Evolutionary conservation across 1,140 invertebrate species (phyloP), one percentile per base, ranked within the genome.

Genomic region (Melitaea cinxia): DNA sequence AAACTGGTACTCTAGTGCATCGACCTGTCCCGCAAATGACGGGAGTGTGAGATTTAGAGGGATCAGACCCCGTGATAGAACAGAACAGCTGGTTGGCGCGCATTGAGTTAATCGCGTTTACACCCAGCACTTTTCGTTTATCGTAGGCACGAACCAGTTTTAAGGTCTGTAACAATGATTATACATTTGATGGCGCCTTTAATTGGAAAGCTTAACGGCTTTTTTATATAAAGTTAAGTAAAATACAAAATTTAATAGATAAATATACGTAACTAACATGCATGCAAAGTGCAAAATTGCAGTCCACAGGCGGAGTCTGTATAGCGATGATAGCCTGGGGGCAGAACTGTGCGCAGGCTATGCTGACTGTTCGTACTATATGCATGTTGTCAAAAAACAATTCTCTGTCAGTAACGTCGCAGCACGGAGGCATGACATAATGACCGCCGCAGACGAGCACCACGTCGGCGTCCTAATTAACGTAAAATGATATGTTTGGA

Each of bases 31-130:
- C 87, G 47, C 87, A 76, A 0, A 89, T 70, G 0, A 89, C 85
- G 1, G 87, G 85, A n/a, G 73, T 75, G 15, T 50, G 64, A 10
- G 37, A 35, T 0, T 49, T 62, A 1, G 50, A 42, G 0, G 87
- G 84, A 53, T 89, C 83, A 0, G 65, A 42, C 15, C 78, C 82
- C 0, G 76, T 80, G 23, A 83, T 72, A 5, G 83, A 69, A 62
- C 77, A 80, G 68, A 80, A 81, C 73, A 89, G 55, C 73, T 89
- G 87, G 61, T 88, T 88, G 5, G 87, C 87, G 0, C 87, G 77
- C 87, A 89, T 89, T 4, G 87, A 64, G 65, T 81, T 89, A 12
- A 89, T 74, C 0, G 84, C 68, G 70, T 89, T 89, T 19, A 89
- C 77, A 5, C 87, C 87, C 0, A 89, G 53, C 3, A 89, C 73